These are phyloP conservation scores for Neogale vison DNA, from an alignment of 2,113 vertebrate species.

Conservation along the genomic window DNA sequence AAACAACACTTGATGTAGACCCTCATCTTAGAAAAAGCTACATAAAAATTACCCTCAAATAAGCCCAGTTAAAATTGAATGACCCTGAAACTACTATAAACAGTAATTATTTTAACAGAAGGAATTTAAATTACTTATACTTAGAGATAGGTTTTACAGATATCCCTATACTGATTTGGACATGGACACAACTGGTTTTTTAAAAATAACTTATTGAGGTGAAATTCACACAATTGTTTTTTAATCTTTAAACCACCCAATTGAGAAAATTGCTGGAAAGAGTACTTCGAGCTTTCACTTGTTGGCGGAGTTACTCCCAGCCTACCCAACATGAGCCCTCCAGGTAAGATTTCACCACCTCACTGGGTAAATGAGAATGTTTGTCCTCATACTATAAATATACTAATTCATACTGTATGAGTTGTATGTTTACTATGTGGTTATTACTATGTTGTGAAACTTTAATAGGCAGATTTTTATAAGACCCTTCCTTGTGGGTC, in stretches of 20 bases:
- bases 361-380: background rate
- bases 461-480: conserved; percentile 51
- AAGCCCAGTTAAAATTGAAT: background rate
- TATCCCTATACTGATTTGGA: background rate
- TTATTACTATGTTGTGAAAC: background rate
- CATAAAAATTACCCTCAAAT: background rate
- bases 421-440: background rate
- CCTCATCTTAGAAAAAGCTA: background rate
- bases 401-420: background rate
- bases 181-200: background rate
- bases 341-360: background rate
- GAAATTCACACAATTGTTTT: background rate
- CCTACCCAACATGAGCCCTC: background rate
- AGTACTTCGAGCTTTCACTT: background rate
- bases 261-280: background rate
- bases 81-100: background rate
- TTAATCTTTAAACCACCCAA: background rate
- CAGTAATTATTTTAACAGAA: conserved; percentile 27
- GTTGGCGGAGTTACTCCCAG: background rate
- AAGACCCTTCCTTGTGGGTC: conserved; percentile 24
- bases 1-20: background rate
- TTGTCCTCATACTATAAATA: background rate
- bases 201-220: background rate
- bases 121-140: background rate
- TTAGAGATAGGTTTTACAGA: background rate